Conservation (phyloP, 2,113 vertebrate genomes). For the Natator depressus region DNA sequence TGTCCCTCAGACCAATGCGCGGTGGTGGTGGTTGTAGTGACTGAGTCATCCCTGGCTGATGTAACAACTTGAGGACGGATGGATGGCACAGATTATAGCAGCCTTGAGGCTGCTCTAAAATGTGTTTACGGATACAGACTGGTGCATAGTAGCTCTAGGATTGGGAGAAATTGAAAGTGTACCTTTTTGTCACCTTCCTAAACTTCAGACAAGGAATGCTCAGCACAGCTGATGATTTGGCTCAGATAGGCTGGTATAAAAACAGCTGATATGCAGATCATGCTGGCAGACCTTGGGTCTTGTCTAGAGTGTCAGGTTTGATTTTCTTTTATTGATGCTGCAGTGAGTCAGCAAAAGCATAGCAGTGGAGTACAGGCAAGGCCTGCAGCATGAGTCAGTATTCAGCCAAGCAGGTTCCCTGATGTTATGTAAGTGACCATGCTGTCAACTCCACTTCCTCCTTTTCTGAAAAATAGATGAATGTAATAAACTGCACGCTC, state of each 20-base stretch:
- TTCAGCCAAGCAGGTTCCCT: not conserved
- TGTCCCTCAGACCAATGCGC: not conserved
- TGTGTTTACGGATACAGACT: not conserved
- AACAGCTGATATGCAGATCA: constrained; percentile 8
- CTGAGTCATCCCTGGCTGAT: not conserved
- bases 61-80: not conserved
- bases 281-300: constrained; percentile 17
- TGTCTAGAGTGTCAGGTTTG: not conserved
- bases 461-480: not conserved
- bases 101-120: not conserved
- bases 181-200: not conserved
- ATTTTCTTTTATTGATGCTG: constrained; percentile 53
- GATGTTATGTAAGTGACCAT: not conserved
- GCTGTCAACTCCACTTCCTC: constrained; percentile 15
- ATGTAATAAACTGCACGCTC: not conserved
- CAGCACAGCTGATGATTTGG: not conserved
- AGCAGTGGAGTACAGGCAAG: constrained; percentile 10
- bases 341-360: constrained; percentile 45
- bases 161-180: not conserved
- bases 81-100: not conserved
- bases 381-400: constrained; percentile 6
- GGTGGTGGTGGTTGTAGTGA: not conserved
- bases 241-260: not conserved
- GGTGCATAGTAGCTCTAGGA: not conserved
- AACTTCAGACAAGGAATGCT: not conserved